phyloP scores from a whole-genome alignment of 2,113 vertebrate genomes.

The Charadrius vociferus region DNA sequence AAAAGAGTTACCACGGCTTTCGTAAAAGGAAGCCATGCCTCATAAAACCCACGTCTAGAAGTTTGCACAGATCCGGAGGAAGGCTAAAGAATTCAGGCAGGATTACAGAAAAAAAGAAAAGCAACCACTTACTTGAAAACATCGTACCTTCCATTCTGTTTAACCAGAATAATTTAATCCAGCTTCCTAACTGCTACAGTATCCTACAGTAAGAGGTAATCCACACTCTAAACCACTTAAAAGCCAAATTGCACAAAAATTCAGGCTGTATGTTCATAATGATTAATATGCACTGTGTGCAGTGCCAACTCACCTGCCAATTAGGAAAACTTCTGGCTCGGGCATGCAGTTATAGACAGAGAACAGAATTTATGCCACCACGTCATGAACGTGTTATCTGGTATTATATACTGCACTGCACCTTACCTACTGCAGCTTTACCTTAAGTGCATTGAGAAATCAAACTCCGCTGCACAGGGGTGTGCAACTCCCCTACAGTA shows the following conservation, averaged over 20 bases:
- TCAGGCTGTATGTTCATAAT: neutral
- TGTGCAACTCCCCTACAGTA: neutral
- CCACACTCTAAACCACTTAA: neutral
- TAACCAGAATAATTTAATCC: neutral
- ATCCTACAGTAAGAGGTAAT: neutral
- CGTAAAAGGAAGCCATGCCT: neutral
- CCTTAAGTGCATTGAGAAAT: neutral
- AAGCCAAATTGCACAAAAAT: neutral
- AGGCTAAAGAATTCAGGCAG: neutral
- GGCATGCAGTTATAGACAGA: neutral
- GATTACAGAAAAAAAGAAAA: neutral
- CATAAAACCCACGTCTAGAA: neutral
- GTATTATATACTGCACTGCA: neutral
- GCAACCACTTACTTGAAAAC: neutral
- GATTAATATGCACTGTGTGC: neutral
- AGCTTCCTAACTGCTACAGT: neutral
- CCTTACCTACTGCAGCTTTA: neutral
- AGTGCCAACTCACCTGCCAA: neutral
- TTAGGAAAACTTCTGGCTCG: neutral
- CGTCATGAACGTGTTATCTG: neutral
- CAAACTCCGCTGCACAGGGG: neutral
- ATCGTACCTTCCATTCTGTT: neutral
- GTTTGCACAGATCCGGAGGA: neutral
- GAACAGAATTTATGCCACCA: neutral
- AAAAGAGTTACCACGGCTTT: neutral